These are phyloP conservation scores for Platyura marginata DNA, from an alignment of 1,140 invertebrate genomes.

Conservation along the genomic window DNA sequence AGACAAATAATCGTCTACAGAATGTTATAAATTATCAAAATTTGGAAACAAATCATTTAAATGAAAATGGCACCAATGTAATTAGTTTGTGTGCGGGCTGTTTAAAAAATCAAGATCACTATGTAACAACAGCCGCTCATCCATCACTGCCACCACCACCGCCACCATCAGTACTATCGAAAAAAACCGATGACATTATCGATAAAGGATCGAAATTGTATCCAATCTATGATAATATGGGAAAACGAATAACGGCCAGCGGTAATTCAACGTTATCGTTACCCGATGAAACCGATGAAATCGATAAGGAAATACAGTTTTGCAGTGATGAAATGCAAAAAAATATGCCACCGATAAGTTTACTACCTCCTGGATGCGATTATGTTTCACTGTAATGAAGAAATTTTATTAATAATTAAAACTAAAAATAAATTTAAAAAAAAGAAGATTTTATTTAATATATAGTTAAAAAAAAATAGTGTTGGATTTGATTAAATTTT, in stretches of 20 bases:
- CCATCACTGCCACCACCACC: conserved; percentile 25
- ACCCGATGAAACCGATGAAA: conserved; percentile 32
- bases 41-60: conserved; percentile 12
- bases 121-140: conserved; percentile 22
- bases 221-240: conserved; percentile 65
- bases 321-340: background rate
- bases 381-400: conserved; percentile 1
- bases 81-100: background rate
- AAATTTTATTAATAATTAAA: no score
- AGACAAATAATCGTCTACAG: conserved; percentile 7
- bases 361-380: background rate
- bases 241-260: conserved; percentile 67
- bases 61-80: background rate
- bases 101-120: conserved; percentile 9
- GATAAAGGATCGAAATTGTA: conserved; percentile 6
- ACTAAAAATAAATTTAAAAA: no score
- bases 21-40: conserved; percentile 19
- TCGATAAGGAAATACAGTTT: conserved; percentile 9
- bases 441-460: no score
- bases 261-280: conserved; percentile 66
- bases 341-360: background rate
- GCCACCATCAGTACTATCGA: conserved; percentile 11
- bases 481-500: no score
- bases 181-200: background rate
- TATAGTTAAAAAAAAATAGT: no score